Conservation (phyloP, 2,113 vertebrate species). For the Podocnemis expansa region DNA sequence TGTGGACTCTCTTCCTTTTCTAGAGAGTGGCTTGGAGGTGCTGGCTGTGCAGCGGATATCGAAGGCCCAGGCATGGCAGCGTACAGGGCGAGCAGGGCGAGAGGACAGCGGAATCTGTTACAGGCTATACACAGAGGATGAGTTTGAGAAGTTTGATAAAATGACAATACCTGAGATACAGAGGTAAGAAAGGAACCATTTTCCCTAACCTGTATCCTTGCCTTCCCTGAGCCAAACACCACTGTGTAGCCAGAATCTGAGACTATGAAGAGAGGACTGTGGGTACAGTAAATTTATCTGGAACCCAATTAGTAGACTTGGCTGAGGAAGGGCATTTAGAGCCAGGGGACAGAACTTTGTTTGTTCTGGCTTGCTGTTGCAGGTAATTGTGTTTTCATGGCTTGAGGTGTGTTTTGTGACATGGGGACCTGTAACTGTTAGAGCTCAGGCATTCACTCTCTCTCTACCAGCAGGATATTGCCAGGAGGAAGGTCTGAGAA, state of each 20-base stretch:
- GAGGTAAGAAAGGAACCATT: conserved; percentile 77
- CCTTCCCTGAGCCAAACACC: not conserved
- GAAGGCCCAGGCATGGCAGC: conserved; percentile 97
- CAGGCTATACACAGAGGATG: conserved; percentile 93
- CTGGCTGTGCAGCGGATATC: conserved; percentile 93
- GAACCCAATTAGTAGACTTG: not conserved
- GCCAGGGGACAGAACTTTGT: not conserved
- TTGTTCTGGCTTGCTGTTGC: not conserved
- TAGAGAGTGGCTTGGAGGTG: conserved; percentile 93
- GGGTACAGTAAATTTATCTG: not conserved
- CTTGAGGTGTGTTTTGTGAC: not conserved
- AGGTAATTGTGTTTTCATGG: not conserved
- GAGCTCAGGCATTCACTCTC: not conserved
- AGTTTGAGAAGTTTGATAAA: conserved; percentile 89
- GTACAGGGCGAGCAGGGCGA: conserved; percentile 90
- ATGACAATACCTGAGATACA: conserved; percentile 97
- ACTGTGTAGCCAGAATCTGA: too few relatives aligned
- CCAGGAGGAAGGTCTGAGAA: not conserved
- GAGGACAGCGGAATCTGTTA: conserved; percentile 91
- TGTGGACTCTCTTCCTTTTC: not conserved
- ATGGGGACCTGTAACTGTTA: not conserved
- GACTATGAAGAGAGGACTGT: not conserved
- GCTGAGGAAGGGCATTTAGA: not conserved
- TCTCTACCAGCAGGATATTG: not conserved
- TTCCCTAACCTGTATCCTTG: rapidly evolving